Percentiles rank a stretch among this genome's conserved stretches.
Conservation (phyloP, 2,797 vertebrate genomes). For the Lutjanus campechanus region DNA sequence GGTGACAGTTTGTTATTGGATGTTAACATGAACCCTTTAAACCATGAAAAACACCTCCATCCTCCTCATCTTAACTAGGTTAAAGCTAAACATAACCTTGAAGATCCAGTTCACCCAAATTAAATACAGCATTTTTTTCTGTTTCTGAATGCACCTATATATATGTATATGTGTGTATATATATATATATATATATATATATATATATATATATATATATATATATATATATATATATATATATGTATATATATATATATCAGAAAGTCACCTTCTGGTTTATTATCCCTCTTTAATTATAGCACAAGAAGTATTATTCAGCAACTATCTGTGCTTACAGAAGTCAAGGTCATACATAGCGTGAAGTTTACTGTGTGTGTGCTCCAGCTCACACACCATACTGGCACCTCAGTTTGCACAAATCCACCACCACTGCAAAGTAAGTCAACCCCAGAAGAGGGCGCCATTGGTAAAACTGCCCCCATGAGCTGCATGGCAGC, state of each 20-base stretch:
- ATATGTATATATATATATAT: no score
- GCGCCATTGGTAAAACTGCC: slow-evolving; percentile 12
- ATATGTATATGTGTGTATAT: no score
- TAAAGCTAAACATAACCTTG: not conserved
- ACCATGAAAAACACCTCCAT: no score
- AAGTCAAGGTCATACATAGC: not conserved
- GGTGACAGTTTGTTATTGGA: no score
- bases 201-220: not conserved
- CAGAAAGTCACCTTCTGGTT: not conserved
- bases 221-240: not conserved
- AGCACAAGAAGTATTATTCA: not conserved
- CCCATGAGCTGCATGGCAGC: not conserved
- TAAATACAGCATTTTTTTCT: not conserved
- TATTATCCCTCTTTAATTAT: not conserved
- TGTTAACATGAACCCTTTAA: no score
- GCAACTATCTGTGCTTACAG: not conserved
- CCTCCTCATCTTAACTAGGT: not conserved
- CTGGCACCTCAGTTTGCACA: not conserved
- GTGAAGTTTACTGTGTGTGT: not conserved
- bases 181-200: not conserved
- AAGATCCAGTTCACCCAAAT: not conserved
- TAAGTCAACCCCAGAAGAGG: slow-evolving; percentile 34
- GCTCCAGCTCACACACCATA: not conserved
- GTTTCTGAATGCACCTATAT: not conserved
- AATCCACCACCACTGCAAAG: not conserved